A percentile compares a stretch with the other conserved stretches of the same genome.
These are phyloP conservation scores for Acipenser transmontanus DNA, from an alignment of 2,797 vertebrate genomes.

Conservation along the genomic window DNA sequence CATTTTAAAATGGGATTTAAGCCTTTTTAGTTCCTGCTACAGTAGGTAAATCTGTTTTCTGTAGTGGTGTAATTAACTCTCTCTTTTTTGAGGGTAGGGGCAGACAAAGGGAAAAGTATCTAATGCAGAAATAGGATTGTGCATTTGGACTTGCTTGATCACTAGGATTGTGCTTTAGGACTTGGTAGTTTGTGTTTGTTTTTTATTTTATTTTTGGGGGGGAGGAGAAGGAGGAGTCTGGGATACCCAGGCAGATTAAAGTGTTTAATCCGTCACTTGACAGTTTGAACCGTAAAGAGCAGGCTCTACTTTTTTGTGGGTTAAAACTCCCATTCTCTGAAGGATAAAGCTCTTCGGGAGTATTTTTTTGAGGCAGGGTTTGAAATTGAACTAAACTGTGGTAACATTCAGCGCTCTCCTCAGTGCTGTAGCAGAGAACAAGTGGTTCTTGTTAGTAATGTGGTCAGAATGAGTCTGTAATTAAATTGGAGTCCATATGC, in stretches of 20 bases:
- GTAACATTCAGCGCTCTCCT: slow-evolving; percentile 27
- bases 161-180: too few species aligned
- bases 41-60: background rate
- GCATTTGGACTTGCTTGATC: too few species aligned
- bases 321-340: background rate
- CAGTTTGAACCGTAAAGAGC: background rate
- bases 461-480: slow-evolving; percentile 42
- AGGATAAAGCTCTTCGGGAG: background rate
- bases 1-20: slow-evolving; percentile 9
- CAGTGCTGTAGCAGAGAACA: slow-evolving; percentile 35
- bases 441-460: slow-evolving; percentile 48
- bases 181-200: too few species aligned
- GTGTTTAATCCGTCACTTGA: background rate
- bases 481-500: slow-evolving; percentile 52
- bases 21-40: background rate
- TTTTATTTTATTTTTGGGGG: too few species aligned
- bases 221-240: background rate
- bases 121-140: too few species aligned
- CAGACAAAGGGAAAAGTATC: too few species aligned
- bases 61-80: background rate
- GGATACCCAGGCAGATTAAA: background rate
- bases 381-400: slow-evolving; percentile 31
- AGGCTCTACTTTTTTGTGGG: background rate
- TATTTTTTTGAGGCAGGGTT: slow-evolving; percentile 36
- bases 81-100: too few species aligned